These are phyloP conservation scores for Erythrolamprus reginae DNA, from an alignment of 2,113 vertebrate genomes.

Conservation along the genomic window DNA sequence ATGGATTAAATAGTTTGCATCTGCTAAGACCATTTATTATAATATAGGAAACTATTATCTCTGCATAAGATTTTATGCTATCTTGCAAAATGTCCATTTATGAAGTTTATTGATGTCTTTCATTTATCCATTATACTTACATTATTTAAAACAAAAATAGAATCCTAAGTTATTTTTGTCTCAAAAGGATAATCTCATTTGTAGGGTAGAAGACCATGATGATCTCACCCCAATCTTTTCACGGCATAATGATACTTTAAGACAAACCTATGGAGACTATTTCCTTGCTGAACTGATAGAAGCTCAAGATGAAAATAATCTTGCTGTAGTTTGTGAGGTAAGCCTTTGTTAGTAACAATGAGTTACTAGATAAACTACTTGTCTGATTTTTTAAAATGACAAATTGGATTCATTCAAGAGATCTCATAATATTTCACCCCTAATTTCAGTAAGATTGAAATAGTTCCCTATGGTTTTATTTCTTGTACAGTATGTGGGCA, in stretches of 20 bases:
- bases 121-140: background rate
- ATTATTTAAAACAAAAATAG: background rate
- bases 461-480: background rate
- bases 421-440: background rate
- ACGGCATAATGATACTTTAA: conserved; percentile 59
- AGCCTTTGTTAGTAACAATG: conserved; percentile 21
- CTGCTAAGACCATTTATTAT: background rate
- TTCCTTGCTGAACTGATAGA: conserved; percentile 77
- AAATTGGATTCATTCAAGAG: background rate
- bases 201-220: conserved; percentile 85
- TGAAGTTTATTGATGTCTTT: background rate
- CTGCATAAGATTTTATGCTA: background rate
- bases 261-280: conserved; percentile 62
- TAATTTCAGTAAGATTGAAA: background rate
- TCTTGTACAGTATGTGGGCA: background rate
- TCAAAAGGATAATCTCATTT: conserved; percentile 18
- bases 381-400: background rate
- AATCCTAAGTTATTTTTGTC: background rate
- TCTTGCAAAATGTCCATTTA: background rate
- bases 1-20: background rate
- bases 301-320: conserved; percentile 68
- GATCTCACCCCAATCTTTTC: conserved; percentile 75
- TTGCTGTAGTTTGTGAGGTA: conserved; percentile 83
- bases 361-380: background rate
- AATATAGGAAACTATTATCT: background rate